Percentiles rank a stretch among this genome's conserved stretches.
These are phyloP conservation scores for Dicyrtomina minuta DNA, from an alignment of 2,888 invertebrate genomes.

Conservation along the genomic window DNA sequence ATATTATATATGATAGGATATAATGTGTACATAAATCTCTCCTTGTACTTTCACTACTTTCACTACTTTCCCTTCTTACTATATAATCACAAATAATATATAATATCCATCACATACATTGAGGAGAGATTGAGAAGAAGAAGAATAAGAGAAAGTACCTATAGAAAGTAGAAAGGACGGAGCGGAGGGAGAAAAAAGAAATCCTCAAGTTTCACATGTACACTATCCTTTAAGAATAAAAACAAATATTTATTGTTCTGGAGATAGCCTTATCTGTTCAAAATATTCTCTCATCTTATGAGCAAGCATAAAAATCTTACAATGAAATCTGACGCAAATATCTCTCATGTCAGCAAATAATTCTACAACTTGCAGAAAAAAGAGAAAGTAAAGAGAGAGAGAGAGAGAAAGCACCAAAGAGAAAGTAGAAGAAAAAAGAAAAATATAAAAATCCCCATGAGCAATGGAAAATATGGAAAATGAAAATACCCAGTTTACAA, in stretches of 20 bases:
- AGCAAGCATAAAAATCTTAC: constrained; percentile 17
- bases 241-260: constrained; percentile 21
- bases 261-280: constrained; percentile 3
- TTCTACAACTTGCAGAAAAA: background rate
- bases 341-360: constrained; percentile 21
- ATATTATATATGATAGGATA: no score
- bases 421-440: no score
- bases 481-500: no score
- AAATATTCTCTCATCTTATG: constrained; percentile 9
- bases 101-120: no score
- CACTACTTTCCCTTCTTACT: no score
- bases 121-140: no score
- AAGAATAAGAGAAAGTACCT: background rate
- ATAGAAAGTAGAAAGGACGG: background rate
- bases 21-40: no score
- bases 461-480: no score
- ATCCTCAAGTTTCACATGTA: background rate
- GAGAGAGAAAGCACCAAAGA: no score
- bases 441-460: no score
- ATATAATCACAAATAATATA: background rate
- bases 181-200: background rate
- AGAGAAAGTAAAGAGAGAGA: no score
- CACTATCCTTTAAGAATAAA: constrained; percentile 5
- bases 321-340: constrained; percentile 12
- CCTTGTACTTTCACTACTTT: no score